Evolutionary conservation across 2,113 vertebrate species (phyloP), one percentile per base, ranked within the genome.

Genomic region (Zootoca vivipara): DNA sequence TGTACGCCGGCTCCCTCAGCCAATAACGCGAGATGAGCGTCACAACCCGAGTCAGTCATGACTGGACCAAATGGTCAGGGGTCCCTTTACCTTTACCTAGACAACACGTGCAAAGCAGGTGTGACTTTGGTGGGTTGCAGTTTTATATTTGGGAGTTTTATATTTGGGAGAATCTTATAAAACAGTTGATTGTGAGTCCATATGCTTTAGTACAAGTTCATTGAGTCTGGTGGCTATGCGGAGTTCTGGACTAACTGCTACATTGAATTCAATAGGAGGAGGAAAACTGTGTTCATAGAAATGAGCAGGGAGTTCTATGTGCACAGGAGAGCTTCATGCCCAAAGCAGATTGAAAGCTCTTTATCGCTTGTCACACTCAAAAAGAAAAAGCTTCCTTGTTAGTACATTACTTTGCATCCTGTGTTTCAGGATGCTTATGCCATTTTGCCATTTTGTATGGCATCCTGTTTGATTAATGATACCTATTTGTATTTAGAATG

Each of bases 401-500:
- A 33, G 28, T 46, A 75, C 2, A 28, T 69, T 75, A 78, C 40
- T 65, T 9, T 30, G 15, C 22, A 35, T 35, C 13, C 33, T 73
- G 15, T 77, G 18, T 65, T 74, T 78, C 35, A 38, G n/a, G 22
- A 46, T 56, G 9, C 18, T 22, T 64, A 46, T 62, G 26, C 30
- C 65, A 35, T 16, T 73, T 16, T 72, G 28, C 22, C 35, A 42
- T n/a, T 72, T 6, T 89, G 78, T 18, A 6, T 24, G 69, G 77
- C 38, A 0, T 72, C 75, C 77, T 72, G 0, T 33, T 78, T 65
- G 33, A 15, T 24, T 64, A 46, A 15, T 74, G 62, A 79, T 22
- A 40, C 46, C 67, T 92, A 6, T 13, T 0, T 82, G 42, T 38
- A 84, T 15, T 92, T 28, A 89, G 85, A 92, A 77, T 77, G 5